Evolutionary conservation across 2,113 vertebrate genomes (phyloP).

Genomic region (Dromaius novaehollandiae): DNA sequence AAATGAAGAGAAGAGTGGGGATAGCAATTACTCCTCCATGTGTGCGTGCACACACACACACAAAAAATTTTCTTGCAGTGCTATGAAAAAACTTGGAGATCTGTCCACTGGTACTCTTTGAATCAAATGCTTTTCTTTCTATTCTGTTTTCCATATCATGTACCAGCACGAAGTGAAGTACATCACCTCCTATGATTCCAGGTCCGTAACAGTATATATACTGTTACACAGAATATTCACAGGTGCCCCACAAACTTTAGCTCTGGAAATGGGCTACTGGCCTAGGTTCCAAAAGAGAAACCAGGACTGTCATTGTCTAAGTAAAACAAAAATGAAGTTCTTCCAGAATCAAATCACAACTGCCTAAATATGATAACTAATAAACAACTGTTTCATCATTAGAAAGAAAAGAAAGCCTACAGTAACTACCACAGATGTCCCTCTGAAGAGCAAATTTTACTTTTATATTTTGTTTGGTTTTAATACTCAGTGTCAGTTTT

Average conservation of each 20-base stretch:
- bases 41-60: accelerated
- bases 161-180: background rate
- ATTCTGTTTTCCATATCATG: accelerated
- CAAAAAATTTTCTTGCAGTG: background rate
- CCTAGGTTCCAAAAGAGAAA: background rate
- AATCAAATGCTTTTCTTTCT: background rate
- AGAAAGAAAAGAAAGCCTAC: background rate
- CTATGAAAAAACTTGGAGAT: accelerated
- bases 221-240: background rate
- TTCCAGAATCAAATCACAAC: background rate
- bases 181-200: accelerated
- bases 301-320: background rate
- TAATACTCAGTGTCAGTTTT: background rate
- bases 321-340: background rate
- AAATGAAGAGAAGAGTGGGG: background rate
- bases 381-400: background rate
- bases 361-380: background rate
- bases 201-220: accelerated
- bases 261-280: accelerated
- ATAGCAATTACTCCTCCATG: background rate
- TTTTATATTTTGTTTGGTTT: background rate
- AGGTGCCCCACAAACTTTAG: background rate
- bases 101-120: background rate
- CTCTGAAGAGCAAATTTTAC: background rate
- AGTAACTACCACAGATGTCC: background rate